Evolutionary conservation across 2,113 vertebrate species (phyloP), one percentile per base, ranked within the genome.

Genomic region (Tupaia chinensis): DNA sequence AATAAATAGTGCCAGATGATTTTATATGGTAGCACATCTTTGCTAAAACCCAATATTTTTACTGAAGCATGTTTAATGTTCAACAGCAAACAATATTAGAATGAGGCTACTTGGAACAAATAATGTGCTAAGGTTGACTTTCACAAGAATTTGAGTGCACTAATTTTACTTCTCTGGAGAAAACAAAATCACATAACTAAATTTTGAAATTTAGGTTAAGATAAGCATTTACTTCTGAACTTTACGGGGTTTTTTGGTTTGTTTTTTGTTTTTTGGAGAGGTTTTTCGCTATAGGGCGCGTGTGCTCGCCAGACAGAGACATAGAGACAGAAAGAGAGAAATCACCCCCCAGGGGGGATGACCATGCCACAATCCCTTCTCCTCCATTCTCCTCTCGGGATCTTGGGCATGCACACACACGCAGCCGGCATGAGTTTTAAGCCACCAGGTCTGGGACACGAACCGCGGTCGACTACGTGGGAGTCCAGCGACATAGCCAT

Each of bases 181-280:
- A 93, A 87, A 68, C 10, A 74, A 85, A 10, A 90, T 4, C 60
- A n/a, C 20, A 19, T 89, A 58, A 20, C 53, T 89, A 53, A 80
- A 74, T 58, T n/a, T 95, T 77, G 44, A 86, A 72, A 13, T 69
- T 89, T 90, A 76, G 5, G 16, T 82, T 76, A 92, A 95, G 94
- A 87, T 87, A 54, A 80, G 61, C 8, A 66, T 85, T 93, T 95
- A 66, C 58, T 89, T 93, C 44, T 88, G 14, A 84, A 81, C 8
- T 73, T 93, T 82, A 53, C 7, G 16, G 6, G 53, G 32, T 32
- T 32, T 32, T 32, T 32, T 32, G 32, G 32, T 32, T 32, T 32
- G 32, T 32, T 32, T 32, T 32, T 32, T 32, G 32, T 32, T 32
- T 32, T 32, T 32, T 32, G 32, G 32, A 32, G 32, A 32, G 32